Evolutionary conservation across 2,888 invertebrate species (phyloP).

Genomic region (Dicyrtomina minuta): DNA sequence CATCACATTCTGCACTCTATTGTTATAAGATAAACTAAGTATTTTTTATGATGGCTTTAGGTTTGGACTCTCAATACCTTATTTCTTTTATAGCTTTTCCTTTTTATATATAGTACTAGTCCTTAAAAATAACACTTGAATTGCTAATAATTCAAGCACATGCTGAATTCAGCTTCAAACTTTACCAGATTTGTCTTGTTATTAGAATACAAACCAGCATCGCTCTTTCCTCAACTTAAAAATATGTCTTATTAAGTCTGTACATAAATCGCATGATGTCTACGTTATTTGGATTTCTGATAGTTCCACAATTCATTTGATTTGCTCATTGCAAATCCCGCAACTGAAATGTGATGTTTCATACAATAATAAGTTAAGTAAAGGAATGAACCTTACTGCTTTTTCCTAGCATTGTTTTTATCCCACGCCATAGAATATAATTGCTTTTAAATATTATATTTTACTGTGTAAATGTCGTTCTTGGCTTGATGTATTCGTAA

Average conservation of each 20-base stretch:
- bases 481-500: too few relatives aligned
- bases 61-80: neutral
- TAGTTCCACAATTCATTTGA: neutral
- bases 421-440: neutral
- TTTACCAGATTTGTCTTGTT: too few relatives aligned
- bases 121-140: conserved; percentile 1
- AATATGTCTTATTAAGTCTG: too few relatives aligned
- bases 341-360: neutral
- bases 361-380: neutral
- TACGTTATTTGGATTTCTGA: neutral
- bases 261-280: too few relatives aligned
- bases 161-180: too few relatives aligned
- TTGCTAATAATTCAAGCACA: neutral
- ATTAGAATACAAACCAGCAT: neutral
- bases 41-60: neutral
- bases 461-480: too few relatives aligned
- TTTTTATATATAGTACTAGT: neutral
- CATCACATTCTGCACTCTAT: conserved; percentile 54
- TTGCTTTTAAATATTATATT: neutral
- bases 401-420: neutral
- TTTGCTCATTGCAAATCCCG: neutral
- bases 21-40: neutral
- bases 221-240: conserved; percentile 5
- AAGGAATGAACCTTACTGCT: conserved; percentile 11
- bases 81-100: neutral